Evolutionary conservation across 2,888 invertebrate species (phyloP).

Genomic region (Pachliopta kotzebuea): DNA sequence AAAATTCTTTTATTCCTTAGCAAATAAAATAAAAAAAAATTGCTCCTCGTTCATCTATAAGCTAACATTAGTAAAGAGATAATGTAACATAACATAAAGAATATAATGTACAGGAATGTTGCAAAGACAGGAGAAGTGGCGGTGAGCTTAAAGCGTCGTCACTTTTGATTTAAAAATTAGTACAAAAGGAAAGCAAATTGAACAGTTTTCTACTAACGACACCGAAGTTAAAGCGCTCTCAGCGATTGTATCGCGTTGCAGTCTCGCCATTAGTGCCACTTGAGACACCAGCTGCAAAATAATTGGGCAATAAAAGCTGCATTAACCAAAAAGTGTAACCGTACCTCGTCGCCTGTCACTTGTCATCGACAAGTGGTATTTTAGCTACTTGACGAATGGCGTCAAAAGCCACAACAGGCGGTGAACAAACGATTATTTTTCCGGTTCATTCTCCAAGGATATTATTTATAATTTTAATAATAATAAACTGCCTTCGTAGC

Average conservation of each 20-base stretch:
- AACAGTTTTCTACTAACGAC: slow-evolving; percentile 18
- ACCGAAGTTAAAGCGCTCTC: slow-evolving; percentile 21
- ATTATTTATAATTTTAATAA: too few species aligned
- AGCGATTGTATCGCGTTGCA: slow-evolving; percentile 23
- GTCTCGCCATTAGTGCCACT: slow-evolving; percentile 24
- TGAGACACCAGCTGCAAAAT: slow-evolving; percentile 27
- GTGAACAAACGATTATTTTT: background rate
- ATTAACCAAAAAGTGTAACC: slow-evolving; percentile 23
- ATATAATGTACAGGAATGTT: background rate
- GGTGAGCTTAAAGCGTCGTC: background rate
- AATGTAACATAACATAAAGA: too few species aligned
- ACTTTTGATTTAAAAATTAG: background rate
- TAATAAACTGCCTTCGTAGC: too few species aligned
- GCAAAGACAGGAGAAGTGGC: background rate
- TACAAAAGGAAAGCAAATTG: slow-evolving; percentile 9
- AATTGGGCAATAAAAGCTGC: slow-evolving; percentile 30
- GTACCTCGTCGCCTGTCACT: slow-evolving; percentile 18
- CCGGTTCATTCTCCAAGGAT: background rate
- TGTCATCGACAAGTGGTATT: slow-evolving; percentile 6
- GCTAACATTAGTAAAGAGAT: too few species aligned
- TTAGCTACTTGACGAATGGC: slow-evolving; percentile 8
- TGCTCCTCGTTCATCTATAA: too few species aligned
- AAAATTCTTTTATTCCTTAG: too few species aligned
- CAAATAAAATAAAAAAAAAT: too few species aligned
- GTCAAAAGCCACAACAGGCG: background rate